Percentiles rank a stretch among this genome's conserved stretches.
Conservation (phyloP, 2,797 vertebrate species). For the Sebastes vulpes region DNA sequence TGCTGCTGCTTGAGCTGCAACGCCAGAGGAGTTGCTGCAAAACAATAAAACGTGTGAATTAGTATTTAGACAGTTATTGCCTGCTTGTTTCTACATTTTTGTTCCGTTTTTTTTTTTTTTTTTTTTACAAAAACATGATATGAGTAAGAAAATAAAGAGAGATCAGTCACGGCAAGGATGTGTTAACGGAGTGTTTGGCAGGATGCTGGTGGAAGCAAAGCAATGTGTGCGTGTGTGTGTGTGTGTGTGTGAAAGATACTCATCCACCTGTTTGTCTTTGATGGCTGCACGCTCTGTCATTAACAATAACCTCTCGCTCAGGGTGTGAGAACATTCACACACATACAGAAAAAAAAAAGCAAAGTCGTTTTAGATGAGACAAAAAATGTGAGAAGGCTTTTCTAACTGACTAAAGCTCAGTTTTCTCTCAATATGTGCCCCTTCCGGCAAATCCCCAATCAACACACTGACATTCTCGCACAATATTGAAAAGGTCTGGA, state of each 20-base stretch:
- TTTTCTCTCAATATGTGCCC: constrained; percentile 44
- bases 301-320: constrained; percentile 40
- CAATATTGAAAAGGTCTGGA: constrained; percentile 74
- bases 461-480: constrained; percentile 73
- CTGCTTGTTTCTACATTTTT: constrained; percentile 12
- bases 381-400: constrained; percentile 28
- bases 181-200: constrained; percentile 31
- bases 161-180: constrained; percentile 27
- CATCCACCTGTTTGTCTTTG: constrained; percentile 51
- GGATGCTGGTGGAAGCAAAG: constrained; percentile 21
- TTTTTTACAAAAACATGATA: constrained; percentile 13
- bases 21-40: constrained; percentile 36
- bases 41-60: constrained; percentile 39
- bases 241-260: constrained; percentile 5
- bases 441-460: constrained; percentile 72
- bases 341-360: background rate
- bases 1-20: constrained; percentile 47
- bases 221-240: background rate
- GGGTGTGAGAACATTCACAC: background rate
- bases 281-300: constrained; percentile 26
- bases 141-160: constrained; percentile 12
- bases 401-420: constrained; percentile 47
- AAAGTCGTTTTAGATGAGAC: constrained; percentile 38
- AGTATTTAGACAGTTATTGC: constrained; percentile 35
- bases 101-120: background rate